Evolutionary conservation across 2,797 vertebrate species (phyloP).

Genomic region (Propithecus perrieri): DNA sequence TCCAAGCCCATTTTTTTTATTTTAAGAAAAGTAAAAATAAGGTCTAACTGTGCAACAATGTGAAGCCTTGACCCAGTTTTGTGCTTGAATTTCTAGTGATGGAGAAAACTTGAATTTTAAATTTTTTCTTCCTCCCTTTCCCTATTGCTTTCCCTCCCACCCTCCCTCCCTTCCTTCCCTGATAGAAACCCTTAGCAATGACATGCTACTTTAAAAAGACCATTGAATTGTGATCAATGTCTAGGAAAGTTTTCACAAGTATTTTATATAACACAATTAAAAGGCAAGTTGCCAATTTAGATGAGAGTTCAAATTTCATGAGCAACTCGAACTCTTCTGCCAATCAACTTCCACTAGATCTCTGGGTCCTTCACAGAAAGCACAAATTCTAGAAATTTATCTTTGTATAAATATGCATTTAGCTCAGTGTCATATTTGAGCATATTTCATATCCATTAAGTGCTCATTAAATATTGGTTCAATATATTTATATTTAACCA

Average conservation of each 20-base stretch:
- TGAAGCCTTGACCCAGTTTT: neutral
- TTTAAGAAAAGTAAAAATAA: neutral
- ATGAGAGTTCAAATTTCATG: neutral
- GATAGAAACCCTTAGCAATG: conserved; percentile 51
- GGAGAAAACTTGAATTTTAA: conserved; percentile 10
- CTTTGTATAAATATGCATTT: neutral
- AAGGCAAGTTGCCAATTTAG: conserved; percentile 46
- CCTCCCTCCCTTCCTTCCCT: neutral
- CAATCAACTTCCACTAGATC: neutral
- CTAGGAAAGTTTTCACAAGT: conserved; percentile 59
- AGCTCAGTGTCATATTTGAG: neutral
- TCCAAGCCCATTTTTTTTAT: conserved; percentile 1
- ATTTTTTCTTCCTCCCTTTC: neutral
- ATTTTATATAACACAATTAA: conserved; percentile 47
- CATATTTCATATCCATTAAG: neutral
- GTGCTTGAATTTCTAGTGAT: conserved; percentile 10
- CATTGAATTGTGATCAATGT: conserved; percentile 41
- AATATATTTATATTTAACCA: too few species aligned
- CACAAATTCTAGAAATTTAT: neutral
- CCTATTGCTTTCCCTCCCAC: too few species aligned
- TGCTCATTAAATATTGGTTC: neutral
- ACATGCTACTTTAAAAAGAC: conserved; percentile 59
- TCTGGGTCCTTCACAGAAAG: neutral
- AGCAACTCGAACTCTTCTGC: neutral
- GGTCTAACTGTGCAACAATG: neutral